Base-by-base conservation (phyloP, 2,113 vertebrate genomes). In the Cyprinodon tularosa region DNA sequence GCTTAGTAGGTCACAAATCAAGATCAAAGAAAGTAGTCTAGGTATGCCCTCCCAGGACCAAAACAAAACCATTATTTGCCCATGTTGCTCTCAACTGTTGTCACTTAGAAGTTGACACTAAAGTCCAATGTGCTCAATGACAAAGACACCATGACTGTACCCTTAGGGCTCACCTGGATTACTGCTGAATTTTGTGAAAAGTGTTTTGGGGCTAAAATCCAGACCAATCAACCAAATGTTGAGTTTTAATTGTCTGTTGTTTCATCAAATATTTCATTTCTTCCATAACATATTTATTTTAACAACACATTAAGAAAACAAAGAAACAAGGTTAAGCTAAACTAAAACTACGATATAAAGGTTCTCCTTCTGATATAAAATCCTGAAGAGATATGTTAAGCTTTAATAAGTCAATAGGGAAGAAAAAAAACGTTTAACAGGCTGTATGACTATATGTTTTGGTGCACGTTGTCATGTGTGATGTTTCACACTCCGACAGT, bases 1-100 rank as follows among this genome's bases (percentile, higher is more conserved):
- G 68, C 15, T 75, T 48, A 73, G 38, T 8, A 20, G 63, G 48
- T 60, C 66, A 39, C 48, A 47, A 74, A 76, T 60, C 17, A 39
- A 29, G 37, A 62, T 47, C 65, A 64, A 14, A 38, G 47, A n/a
- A 8, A 12, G 3, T 60, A 36, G 29, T 29, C 29, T 1, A 29
- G 42, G 29, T 44, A 29, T 42, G 69, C 3, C n/a, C 3, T 71
- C 4, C 59, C 15, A 48, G 60, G 10, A 61, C 10, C n/a, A 36
- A 45, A 57, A 39, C 10, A 20, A 69, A 57, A n/a, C 4, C 40
- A 66, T 13, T 14, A 36, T 4, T n/a, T 14, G 17, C 17, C 50
- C 20, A 3, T 57, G 50, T 57, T 57, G 20, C 50, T 57, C 0
- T 6, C 20, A 57, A 12, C 50, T n/a, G 50, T n/a, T 57, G 5